Evolutionary conservation across 2,888 invertebrate genomes (phyloP).

Genomic region (Andrena hattorfiana): DNA sequence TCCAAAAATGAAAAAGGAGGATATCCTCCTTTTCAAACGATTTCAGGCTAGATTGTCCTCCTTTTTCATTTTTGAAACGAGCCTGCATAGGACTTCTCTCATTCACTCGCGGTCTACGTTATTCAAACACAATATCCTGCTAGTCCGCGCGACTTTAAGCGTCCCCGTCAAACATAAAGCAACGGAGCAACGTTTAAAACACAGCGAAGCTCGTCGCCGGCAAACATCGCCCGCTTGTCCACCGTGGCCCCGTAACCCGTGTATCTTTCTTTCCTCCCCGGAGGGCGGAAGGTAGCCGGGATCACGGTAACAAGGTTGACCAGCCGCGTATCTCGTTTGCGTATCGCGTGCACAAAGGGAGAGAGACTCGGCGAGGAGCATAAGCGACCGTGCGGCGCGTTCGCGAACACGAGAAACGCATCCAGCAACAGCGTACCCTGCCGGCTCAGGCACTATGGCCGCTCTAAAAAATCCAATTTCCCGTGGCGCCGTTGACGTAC

Average conservation of each 20-base stretch:
- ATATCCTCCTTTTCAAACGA: no score
- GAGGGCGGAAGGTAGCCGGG: neutral
- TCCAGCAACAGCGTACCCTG: conserved; percentile 4
- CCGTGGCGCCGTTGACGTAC: conserved; percentile 54
- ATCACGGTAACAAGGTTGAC: conserved; percentile 31
- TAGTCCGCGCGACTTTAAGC: no score
- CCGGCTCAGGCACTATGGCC: conserved; percentile 30
- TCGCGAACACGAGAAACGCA: conserved; percentile 50
- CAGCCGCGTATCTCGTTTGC: conserved; percentile 39
- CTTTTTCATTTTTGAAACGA: no score
- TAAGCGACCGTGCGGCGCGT: conserved; percentile 1
- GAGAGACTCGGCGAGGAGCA: neutral
- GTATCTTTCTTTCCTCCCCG: neutral
- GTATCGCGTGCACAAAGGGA: neutral
- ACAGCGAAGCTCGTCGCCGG: neutral
- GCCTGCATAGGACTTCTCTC: no score
- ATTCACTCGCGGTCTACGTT: no score
- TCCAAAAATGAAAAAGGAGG: no score
- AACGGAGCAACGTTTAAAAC: no score
- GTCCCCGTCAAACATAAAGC: no score
- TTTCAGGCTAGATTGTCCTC: no score
- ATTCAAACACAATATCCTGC: no score
- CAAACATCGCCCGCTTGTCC: neutral
- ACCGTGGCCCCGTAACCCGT: conserved; percentile 12
- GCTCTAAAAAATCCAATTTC: conserved; percentile 65